Conservation (phyloP, 2,888 invertebrate genomes). For the Ornithoptera alexandrae region DNA sequence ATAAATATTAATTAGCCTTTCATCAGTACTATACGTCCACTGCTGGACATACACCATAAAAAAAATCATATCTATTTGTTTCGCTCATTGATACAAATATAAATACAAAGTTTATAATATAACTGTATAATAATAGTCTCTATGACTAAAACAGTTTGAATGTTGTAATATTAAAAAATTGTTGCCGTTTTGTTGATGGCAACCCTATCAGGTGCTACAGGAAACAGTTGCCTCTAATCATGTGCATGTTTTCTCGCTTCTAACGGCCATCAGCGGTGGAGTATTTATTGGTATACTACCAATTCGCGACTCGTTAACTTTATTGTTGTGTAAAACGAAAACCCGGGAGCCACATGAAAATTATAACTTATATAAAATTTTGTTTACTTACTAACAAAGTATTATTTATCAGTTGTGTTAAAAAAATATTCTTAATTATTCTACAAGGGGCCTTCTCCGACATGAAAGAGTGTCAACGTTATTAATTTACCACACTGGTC, state of each 20-base stretch:
- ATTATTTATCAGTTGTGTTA: too few species aligned
- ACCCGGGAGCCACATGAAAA: too few species aligned
- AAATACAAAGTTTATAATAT: background rate
- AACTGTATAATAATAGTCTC: background rate
- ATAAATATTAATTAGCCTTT: too few species aligned
- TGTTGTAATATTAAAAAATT: background rate
- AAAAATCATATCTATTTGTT: background rate
- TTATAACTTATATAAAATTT: too few species aligned
- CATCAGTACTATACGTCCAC: too few species aligned
- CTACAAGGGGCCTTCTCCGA: too few species aligned
- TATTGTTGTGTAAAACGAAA: background rate
- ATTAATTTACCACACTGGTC: too few species aligned
- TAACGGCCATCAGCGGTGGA: slow-evolving; percentile 1
- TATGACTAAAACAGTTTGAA: too few species aligned
- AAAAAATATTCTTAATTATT: too few species aligned
- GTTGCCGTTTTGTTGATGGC: background rate
- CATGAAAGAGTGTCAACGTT: too few species aligned
- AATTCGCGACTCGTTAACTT: background rate
- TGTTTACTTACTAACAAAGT: too few species aligned
- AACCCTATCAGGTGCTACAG: background rate
- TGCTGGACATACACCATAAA: background rate
- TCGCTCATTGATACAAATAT: background rate
- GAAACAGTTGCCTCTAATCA: slow-evolving; percentile 11
- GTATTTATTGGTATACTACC: slow-evolving; percentile 9
- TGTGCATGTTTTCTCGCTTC: slow-evolving; percentile 6